Conservation (phyloP, 53 echinoderm and acorn worm species). For the Paracentrotus lividus region DNA sequence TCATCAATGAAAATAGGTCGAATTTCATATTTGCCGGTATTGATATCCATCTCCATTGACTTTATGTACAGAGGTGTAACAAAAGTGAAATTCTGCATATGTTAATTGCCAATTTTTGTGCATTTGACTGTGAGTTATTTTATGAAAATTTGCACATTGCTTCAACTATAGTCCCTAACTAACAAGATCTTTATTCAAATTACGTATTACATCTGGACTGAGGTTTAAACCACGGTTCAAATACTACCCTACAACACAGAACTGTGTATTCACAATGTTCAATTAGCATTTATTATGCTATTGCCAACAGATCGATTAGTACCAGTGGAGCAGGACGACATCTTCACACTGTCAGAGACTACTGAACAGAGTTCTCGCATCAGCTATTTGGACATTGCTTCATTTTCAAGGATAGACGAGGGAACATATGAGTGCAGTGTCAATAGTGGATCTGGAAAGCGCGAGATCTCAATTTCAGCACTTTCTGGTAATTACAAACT, state of each 20-base stretch:
- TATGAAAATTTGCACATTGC: too few relatives aligned
- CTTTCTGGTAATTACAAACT: conserved; percentile 13
- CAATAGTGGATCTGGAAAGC: conserved; percentile 14
- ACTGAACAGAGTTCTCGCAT: background rate
- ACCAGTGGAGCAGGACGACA: conserved; percentile 16
- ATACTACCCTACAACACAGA: too few relatives aligned
- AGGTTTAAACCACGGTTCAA: too few relatives aligned
- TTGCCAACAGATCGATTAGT: background rate
- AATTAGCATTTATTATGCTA: background rate
- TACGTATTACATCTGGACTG: background rate
- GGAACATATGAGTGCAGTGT: conserved; percentile 52
- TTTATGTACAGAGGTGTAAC: too few relatives aligned
- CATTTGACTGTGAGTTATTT: background rate
- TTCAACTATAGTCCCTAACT: too few relatives aligned
- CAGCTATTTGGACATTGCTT: conserved; percentile 22
- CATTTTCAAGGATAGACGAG: conserved; percentile 56
- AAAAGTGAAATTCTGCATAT: too few relatives aligned
- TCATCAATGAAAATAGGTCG: too few relatives aligned
- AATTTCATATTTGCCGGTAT: too few relatives aligned
- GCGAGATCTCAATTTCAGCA: background rate
- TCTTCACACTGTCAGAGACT: background rate
- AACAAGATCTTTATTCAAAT: too few relatives aligned
- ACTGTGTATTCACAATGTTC: background rate
- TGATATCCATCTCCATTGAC: too few relatives aligned
- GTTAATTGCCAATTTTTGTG: too few relatives aligned